phyloP scores from a whole-genome alignment of 1,140 invertebrate genomes.

The Leptopilina clavipes region DNA sequence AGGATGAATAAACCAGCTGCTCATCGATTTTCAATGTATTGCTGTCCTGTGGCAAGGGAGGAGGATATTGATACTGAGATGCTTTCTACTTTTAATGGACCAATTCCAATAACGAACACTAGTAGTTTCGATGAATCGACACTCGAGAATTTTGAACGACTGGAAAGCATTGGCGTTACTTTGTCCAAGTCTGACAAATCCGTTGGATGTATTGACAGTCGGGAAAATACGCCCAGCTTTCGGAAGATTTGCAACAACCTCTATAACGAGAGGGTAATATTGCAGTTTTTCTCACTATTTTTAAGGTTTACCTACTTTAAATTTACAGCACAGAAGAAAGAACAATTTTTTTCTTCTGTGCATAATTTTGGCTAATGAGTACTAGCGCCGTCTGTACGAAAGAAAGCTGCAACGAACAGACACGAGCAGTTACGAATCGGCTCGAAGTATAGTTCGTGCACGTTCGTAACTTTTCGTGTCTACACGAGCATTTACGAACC shows the following conservation, averaged over 20 bases:
- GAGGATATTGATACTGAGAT: conserved; percentile 71
- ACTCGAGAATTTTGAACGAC: conserved; percentile 44
- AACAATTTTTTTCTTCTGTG: too few relatives aligned
- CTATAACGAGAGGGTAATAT: conserved; percentile 65
- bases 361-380: too few relatives aligned
- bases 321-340: too few relatives aligned
- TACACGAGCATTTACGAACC: too few relatives aligned
- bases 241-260: conserved; percentile 65
- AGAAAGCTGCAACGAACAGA: too few relatives aligned
- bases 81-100: conserved; percentile 61
- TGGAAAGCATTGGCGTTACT: conserved; percentile 58
- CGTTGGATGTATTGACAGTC: conserved; percentile 58
- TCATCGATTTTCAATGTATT: conserved; percentile 81
- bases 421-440: too few relatives aligned
- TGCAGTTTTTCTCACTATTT: background rate
- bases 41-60: conserved; percentile 77
- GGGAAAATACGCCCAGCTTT: conserved; percentile 71
- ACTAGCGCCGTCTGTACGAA: too few relatives aligned
- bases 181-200: conserved; percentile 62
- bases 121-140: conserved; percentile 62
- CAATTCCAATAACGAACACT: conserved; percentile 58
- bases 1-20: conserved; percentile 79
- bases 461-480: too few relatives aligned
- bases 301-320: too few relatives aligned
- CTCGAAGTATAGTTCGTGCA: too few relatives aligned